These are phyloP conservation scores for Pelochelys cantorii DNA, from an alignment of 2,797 vertebrate genomes.

Conservation along the genomic window DNA sequence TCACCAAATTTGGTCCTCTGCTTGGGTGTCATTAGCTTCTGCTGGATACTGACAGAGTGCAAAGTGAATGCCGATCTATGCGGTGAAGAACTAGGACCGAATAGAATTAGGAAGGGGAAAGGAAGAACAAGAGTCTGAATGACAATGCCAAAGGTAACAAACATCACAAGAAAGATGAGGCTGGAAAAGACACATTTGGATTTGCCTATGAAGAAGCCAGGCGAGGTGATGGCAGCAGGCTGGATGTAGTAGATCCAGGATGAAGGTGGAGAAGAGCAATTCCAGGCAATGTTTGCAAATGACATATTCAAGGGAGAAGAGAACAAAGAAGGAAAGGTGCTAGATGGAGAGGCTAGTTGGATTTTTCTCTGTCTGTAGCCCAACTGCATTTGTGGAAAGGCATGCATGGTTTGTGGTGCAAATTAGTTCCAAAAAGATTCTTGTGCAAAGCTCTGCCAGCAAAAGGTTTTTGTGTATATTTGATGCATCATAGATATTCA, in stretches of 20 bases:
- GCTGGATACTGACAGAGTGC: too few relatives aligned
- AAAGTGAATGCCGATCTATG: too few relatives aligned
- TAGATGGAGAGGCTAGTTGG: neutral
- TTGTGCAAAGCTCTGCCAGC: neutral
- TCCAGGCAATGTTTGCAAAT: neutral
- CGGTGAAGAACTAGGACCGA: neutral
- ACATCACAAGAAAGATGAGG: neutral
- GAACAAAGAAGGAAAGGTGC: neutral
- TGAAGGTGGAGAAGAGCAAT: neutral
- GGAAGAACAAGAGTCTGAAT: neutral
- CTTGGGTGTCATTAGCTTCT: too few relatives aligned
- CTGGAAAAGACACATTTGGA: neutral
- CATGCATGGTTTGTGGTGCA: neutral
- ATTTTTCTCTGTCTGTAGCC: neutral
- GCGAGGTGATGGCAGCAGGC: fast-evolving
- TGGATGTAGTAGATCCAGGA: neutral
- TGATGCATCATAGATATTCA: neutral
- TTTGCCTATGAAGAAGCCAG: fast-evolving
- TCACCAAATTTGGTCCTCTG: too few relatives aligned
- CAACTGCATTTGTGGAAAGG: neutral
- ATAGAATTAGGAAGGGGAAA: neutral
- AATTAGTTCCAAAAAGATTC: neutral
- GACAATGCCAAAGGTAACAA: fast-evolving
- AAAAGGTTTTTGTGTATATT: neutral
- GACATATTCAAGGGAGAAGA: neutral